phyloP scores from a whole-genome alignment of 2,113 vertebrate genomes.

The Rhinopithecus roxellana region DNA sequence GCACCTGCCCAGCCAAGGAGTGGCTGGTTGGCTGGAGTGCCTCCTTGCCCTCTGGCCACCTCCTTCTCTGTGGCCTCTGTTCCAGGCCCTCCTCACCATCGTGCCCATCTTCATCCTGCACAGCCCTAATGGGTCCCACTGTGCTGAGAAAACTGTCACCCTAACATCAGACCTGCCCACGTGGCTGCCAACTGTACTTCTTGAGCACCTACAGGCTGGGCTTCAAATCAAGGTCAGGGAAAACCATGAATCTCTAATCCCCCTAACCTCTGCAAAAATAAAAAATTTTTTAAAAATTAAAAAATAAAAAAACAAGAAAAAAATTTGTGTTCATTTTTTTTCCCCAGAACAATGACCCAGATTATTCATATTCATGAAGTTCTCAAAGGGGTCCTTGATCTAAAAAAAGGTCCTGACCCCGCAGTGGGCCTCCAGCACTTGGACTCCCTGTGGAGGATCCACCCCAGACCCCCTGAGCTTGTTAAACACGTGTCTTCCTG shows the following conservation, averaged over 20 bases:
- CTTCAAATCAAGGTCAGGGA: not conserved
- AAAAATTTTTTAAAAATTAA: too few relatives aligned
- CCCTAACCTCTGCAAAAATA: not conserved
- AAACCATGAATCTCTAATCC: not conserved
- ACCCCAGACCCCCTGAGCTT: fast-evolving
- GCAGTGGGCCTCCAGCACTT: fast-evolving
- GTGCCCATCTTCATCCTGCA: not conserved
- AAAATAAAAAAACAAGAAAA: not conserved
- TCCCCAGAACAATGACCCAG: not conserved
- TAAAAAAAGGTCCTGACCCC: not conserved
- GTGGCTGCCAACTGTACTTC: not conserved
- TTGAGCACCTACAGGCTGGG: not conserved
- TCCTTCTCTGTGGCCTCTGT: not conserved
- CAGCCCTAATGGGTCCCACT: not conserved
- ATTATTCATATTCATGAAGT: not conserved
- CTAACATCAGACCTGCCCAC: not conserved
- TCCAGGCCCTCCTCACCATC: not conserved
- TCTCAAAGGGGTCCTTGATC: not conserved
- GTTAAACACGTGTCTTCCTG: not conserved
- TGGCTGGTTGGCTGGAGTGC: not conserved
- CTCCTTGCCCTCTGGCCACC: not conserved
- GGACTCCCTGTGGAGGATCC: too few relatives aligned
- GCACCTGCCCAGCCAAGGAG: not conserved
- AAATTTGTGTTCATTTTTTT: not conserved
- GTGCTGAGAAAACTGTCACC: not conserved